Conservation (phyloP, 2,888 invertebrate genomes). For the Scaptomyza tumidula region DNA sequence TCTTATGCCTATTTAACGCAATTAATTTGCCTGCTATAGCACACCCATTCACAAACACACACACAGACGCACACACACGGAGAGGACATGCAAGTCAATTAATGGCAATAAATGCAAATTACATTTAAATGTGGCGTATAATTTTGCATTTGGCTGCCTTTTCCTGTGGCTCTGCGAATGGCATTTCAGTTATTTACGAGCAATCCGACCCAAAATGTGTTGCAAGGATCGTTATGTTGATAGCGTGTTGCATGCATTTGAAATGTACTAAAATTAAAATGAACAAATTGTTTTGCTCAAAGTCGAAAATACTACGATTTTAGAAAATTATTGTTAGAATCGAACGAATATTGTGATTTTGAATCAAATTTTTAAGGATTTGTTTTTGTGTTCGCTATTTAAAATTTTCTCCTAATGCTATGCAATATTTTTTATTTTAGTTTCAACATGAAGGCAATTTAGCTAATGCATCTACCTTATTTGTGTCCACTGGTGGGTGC, state of each 20-base stretch:
- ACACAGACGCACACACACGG: neutral
- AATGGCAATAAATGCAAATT: slow-evolving; percentile 70
- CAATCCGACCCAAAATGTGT: neutral
- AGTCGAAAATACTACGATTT: no score
- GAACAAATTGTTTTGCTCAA: neutral
- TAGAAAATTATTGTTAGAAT: neutral
- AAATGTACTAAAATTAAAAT: neutral
- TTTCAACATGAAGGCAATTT: neutral
- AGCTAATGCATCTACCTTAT: neutral
- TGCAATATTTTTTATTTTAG: neutral
- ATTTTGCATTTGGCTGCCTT: slow-evolving; percentile 65
- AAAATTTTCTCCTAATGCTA: neutral
- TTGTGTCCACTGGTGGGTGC: neutral
- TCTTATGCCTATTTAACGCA: slow-evolving; percentile 45
- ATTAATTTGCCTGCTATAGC: slow-evolving; percentile 35
- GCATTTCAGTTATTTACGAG: slow-evolving; percentile 57
- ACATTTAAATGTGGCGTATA: slow-evolving; percentile 67
- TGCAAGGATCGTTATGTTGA: neutral
- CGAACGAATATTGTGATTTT: no score
- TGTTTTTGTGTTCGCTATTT: no score
- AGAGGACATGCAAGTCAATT: slow-evolving; percentile 64
- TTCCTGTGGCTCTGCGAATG: slow-evolving; percentile 41
- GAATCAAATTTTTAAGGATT: no score
- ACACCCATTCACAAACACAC: slow-evolving; percentile 10
- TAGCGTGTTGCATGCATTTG: neutral